Base-by-base conservation (phyloP, 1,140 invertebrate genomes). In the Drosophila ambigua region DNA sequence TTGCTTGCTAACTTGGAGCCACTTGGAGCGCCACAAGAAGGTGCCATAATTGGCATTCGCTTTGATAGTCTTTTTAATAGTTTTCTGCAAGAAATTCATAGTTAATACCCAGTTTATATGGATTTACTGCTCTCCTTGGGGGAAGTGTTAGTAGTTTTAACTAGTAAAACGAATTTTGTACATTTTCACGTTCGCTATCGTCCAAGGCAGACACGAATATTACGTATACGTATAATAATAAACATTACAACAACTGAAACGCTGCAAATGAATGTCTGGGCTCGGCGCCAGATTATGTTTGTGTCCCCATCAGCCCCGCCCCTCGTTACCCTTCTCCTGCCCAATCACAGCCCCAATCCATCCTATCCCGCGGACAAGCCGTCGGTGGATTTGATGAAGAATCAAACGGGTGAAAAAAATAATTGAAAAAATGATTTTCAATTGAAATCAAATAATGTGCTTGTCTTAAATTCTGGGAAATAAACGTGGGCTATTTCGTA, bases 191-290 rank as follows among this genome's bases (percentile, higher is more conserved):
- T 69, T 58, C 53, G 28, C 53, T 31, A 48, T 60, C 39, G 41
- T 16, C 31, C 20, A 58, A 71, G 28, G 28, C 66, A 53, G 61
- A 53, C 64, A 55, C 60, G 57, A 63, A 88, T 87, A 87, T 87
- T 88, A 87, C 83, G 83, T 88, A 87, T 88, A 79, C 83, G 83
- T 79, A 68, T 79, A 79, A 76, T 83, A 88, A 83, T 79, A 88
- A 74, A 79, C 68, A 67, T 65, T 69, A 79, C 71, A 82, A 87
- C 63, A 82, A 68, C 78, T 76, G 52, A 53, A 41, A 44, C 46
- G 28, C 23, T 62, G 60, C 75, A 78, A 52, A 75, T 62, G 49
- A 76, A 74, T 71, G 79, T 83, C 84, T 88, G 83, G 83, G 84
- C 79, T 79, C 72, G 54, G 72, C 72, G 83, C 83, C 84, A 88